These are phyloP conservation scores for Exephanes ischioxanthus DNA, from an alignment of 2,888 invertebrate species.

Conservation along the genomic window DNA sequence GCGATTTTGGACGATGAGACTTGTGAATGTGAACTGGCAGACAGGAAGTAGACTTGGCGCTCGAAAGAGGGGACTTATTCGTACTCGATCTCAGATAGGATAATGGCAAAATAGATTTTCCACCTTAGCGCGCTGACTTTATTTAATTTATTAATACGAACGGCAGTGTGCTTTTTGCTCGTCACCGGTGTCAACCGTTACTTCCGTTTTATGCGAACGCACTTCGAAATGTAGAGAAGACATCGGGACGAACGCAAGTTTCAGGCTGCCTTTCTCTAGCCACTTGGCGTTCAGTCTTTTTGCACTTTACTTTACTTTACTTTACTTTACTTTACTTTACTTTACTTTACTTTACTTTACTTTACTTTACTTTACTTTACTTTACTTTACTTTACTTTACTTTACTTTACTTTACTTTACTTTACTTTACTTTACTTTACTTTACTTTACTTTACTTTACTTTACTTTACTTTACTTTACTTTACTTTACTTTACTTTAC, in stretches of 20 bases:
- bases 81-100: not conserved
- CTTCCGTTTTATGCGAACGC: conserved; percentile 76
- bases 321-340: too few relatives aligned
- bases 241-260: conserved; percentile 57
- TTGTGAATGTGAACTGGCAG: not conserved
- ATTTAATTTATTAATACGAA: not conserved
- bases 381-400: too few relatives aligned
- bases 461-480: too few relatives aligned
- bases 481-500: too few relatives aligned
- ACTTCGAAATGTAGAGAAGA: conserved; percentile 71
- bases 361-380: too few relatives aligned
- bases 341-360: too few relatives aligned
- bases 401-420: too few relatives aligned
- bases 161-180: conserved; percentile 48
- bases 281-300: too few relatives aligned
- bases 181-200: conserved; percentile 75
- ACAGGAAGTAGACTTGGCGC: not conserved
- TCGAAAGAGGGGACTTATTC: too few relatives aligned
- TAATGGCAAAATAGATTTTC: not conserved
- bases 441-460: too few relatives aligned
- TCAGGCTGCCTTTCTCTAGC: conserved; percentile 38
- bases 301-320: too few relatives aligned
- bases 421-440: too few relatives aligned
- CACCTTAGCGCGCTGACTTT: not conserved
- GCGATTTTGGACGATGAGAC: not conserved